Evolutionary conservation across 2,113 vertebrate genomes (phyloP).

Genomic region (Ochotona princeps): DNA sequence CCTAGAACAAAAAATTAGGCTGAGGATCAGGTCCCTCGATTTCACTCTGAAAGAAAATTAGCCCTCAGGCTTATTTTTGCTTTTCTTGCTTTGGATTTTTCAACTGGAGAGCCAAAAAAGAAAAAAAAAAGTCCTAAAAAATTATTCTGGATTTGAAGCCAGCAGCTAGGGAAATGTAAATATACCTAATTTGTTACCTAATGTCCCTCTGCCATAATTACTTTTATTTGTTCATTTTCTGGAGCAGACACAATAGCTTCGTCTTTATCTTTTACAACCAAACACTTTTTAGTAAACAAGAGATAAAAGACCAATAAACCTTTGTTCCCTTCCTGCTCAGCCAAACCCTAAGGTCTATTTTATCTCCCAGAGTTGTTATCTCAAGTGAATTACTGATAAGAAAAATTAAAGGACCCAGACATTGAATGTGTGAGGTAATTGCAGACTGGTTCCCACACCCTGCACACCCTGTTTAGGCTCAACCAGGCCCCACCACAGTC

Average conservation of each 20-base stretch:
- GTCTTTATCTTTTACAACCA: conserved; percentile 75
- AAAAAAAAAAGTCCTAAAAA: conserved; percentile 27
- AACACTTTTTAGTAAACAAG: conserved; percentile 72
- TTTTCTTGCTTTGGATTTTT: conserved; percentile 42
- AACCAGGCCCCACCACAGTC: conserved; percentile 8
- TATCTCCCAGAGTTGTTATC: conserved; percentile 79
- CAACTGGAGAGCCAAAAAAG: conserved; percentile 26
- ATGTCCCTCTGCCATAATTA: conserved; percentile 50
- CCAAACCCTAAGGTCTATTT: conserved; percentile 65
- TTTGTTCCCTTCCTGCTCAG: conserved; percentile 62
- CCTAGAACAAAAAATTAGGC: conserved; percentile 61
- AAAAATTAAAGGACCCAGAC: conserved; percentile 79
- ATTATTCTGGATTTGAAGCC: conserved; percentile 47
- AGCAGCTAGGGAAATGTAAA: conserved; percentile 58
- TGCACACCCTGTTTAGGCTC: conserved; percentile 42
- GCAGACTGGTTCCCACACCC: conserved; percentile 53
- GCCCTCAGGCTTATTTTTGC: conserved; percentile 19
- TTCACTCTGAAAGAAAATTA: conserved; percentile 36
- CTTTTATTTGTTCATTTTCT: conserved; percentile 71
- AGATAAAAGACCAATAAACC: conserved; percentile 73
- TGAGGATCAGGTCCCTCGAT: background rate
- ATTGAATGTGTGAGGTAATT: conserved; percentile 69
- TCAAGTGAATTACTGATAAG: conserved; percentile 81
- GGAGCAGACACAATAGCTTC: conserved; percentile 44
- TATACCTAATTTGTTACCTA: conserved; percentile 18